These are phyloP conservation scores for Catharus ustulatus DNA, from an alignment of 2,797 vertebrate genomes.

Conservation along the genomic window DNA sequence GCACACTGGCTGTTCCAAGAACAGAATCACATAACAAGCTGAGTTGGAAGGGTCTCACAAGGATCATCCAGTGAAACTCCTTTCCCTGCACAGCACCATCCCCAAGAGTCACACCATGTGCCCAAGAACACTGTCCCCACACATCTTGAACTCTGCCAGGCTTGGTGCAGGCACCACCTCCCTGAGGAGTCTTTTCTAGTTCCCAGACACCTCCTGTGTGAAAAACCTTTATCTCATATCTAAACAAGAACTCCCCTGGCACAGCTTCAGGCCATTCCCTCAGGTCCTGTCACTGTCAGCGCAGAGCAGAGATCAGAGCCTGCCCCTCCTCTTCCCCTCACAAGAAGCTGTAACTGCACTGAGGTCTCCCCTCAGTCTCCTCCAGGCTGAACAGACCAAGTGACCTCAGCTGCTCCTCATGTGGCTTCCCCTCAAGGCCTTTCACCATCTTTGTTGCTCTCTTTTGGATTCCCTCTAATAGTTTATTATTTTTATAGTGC, in stretches of 20 bases:
- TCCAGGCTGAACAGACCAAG: background rate
- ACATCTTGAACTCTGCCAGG: background rate
- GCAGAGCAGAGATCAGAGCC: background rate
- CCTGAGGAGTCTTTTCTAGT: background rate
- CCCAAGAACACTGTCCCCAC: background rate
- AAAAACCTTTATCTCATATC: background rate
- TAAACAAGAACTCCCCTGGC: background rate
- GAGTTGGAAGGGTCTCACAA: background rate
- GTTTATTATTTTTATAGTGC: background rate
- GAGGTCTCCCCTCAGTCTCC: background rate
- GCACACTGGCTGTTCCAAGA: background rate
- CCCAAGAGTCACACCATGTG: background rate
- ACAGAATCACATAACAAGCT: background rate
- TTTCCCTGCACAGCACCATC: background rate
- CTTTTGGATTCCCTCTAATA: background rate
- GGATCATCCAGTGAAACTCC: background rate
- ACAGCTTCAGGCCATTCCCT: background rate
- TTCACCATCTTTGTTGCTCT: background rate
- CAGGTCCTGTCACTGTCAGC: background rate
- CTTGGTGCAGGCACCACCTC: background rate
- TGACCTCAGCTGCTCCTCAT: background rate
- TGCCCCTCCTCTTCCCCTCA: background rate
- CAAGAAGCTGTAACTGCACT: background rate
- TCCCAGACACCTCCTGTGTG: background rate
- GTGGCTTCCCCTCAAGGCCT: background rate